A percentile compares a stretch with the other conserved stretches of the same genome.
Evolutionary conservation across 2,888 invertebrate genomes (phyloP).

Genomic region (Idaea dimidiata): DNA sequence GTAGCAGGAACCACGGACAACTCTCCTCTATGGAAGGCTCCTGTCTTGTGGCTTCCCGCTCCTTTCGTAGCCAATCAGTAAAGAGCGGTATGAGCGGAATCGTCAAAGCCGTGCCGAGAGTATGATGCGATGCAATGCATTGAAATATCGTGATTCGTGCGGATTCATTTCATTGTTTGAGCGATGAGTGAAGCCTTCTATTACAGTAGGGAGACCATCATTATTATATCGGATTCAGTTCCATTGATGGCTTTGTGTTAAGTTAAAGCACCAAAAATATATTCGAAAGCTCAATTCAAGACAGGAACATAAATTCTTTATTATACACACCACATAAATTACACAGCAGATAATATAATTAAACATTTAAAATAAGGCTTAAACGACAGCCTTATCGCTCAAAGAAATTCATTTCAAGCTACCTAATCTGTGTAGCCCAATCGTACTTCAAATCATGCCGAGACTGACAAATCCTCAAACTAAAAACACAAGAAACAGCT

Average conservation of each 20-base stretch:
- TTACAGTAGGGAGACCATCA: slow-evolving; percentile 30
- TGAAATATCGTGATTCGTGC: slow-evolving; percentile 46
- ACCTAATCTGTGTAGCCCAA: too few relatives aligned
- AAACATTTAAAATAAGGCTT: too few relatives aligned
- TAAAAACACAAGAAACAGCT: neutral
- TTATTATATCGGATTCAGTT: slow-evolving; percentile 6
- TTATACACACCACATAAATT: too few relatives aligned
- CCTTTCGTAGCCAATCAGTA: neutral
- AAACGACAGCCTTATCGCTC: neutral
- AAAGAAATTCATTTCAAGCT: neutral
- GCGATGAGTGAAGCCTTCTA: slow-evolving; percentile 49
- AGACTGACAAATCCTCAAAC: neutral
- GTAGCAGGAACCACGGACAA: too few relatives aligned
- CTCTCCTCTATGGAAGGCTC: too few relatives aligned
- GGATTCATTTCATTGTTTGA: slow-evolving; percentile 72
- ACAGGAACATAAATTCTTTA: too few relatives aligned
- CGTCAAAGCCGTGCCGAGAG: slow-evolving; percentile 16
- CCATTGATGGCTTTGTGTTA: too few relatives aligned
- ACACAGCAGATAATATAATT: too few relatives aligned
- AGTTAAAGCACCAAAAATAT: too few relatives aligned
- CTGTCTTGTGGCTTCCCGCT: neutral
- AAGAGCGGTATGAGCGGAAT: slow-evolving; percentile 5
- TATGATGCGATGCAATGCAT: slow-evolving; percentile 37
- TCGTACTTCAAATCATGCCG: neutral
- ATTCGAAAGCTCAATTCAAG: too few relatives aligned